phyloP scores from a whole-genome alignment of 2,113 vertebrate genomes.

The Callopanchax toddi region DNA sequence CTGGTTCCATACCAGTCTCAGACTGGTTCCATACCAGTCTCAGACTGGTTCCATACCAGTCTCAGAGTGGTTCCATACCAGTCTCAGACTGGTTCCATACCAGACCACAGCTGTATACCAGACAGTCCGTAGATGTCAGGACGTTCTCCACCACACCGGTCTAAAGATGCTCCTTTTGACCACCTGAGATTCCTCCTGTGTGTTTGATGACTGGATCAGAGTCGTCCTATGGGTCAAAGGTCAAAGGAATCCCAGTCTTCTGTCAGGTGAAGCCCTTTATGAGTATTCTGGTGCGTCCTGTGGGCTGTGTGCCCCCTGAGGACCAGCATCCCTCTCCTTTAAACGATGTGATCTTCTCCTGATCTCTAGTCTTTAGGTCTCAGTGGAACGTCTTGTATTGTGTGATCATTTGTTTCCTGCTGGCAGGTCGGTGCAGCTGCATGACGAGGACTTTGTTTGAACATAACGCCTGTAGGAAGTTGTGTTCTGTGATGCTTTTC shows the following conservation, averaged over 20 bases:
- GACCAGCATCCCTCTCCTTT: slow-evolving; percentile 48
- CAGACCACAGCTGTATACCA: too few relatives aligned
- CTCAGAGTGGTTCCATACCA: too few relatives aligned
- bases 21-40: too few relatives aligned
- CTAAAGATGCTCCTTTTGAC: not conserved
- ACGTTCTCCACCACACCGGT: too few relatives aligned
- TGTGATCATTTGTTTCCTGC: too few relatives aligned
- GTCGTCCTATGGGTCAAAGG: slow-evolving; percentile 37
- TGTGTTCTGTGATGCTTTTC: slow-evolving; percentile 37
- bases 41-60: too few relatives aligned
- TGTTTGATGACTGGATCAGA: slow-evolving; percentile 18
- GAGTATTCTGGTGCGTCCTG: slow-evolving; percentile 67
- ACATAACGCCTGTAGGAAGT: slow-evolving; percentile 14
- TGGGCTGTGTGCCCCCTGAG: slow-evolving; percentile 47
- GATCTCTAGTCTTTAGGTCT: too few relatives aligned
- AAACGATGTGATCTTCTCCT: slow-evolving; percentile 46
- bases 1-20: too few relatives aligned
- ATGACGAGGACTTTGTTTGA: not conserved
- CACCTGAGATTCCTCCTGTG: slow-evolving; percentile 1
- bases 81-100: too few relatives aligned
- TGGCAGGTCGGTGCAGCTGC: too few relatives aligned
- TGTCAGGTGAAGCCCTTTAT: slow-evolving; percentile 60
- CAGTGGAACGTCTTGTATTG: too few relatives aligned
- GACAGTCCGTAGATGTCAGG: too few relatives aligned
- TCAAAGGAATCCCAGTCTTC: slow-evolving; percentile 43